A percentile compares a stretch with the other conserved stretches of the same genome.
These are phyloP conservation scores for Myripristis jacobus DNA, from an alignment of 2,797 vertebrate genomes.

Conservation along the genomic window DNA sequence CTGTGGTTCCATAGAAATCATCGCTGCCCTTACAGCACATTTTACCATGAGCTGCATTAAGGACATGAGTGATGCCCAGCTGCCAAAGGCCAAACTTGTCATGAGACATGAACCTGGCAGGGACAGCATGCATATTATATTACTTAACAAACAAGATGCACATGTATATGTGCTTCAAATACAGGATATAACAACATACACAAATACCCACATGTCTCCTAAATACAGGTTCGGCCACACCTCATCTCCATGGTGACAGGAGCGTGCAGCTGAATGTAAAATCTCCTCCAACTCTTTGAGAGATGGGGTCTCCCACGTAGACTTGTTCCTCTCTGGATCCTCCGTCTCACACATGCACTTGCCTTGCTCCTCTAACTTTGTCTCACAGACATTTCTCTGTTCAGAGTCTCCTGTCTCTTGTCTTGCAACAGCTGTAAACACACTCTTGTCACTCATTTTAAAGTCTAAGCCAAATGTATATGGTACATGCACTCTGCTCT, in stretches of 20 bases:
- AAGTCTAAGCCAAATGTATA: background rate
- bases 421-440: background rate
- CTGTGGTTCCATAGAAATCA: constrained; percentile 84
- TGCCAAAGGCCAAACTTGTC: constrained; percentile 84
- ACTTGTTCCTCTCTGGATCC: constrained; percentile 13
- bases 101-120: constrained; percentile 78
- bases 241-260: constrained; percentile 90
- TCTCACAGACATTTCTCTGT: constrained; percentile 7
- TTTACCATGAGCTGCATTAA: constrained; percentile 89
- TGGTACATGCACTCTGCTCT: background rate
- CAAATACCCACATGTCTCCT: constrained; percentile 91
- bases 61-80: constrained; percentile 85
- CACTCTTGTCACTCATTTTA: constrained; percentile 40
- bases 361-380: constrained; percentile 4
- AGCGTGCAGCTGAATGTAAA: constrained; percentile 83
- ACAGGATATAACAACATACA: background rate
- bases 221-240: constrained; percentile 94
- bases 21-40: constrained; percentile 85
- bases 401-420: constrained; percentile 9
- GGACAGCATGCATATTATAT: constrained; percentile 17
- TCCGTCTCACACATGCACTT: background rate
- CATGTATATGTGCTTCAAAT: background rate
- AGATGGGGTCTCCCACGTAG: constrained; percentile 61
- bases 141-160: background rate
- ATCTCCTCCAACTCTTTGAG: constrained; percentile 88